phyloP scores from a whole-genome alignment of 2,113 vertebrate species.

The Sceloporus tristichus region DNA sequence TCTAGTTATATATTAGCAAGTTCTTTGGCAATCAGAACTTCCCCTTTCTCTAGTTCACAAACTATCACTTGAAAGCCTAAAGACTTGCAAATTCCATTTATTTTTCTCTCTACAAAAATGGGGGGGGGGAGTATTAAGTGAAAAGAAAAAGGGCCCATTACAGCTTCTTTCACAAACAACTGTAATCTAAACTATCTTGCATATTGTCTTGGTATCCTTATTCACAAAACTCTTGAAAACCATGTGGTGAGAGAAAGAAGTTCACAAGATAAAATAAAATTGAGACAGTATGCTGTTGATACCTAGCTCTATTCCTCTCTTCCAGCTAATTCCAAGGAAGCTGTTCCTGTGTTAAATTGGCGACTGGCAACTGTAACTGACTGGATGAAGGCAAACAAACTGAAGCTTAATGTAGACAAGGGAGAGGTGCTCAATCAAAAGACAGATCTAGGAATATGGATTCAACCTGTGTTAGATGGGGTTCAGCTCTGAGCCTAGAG shows the following conservation, averaged over 20 bases:
- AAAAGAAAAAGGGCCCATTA: not conserved
- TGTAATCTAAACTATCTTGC: not conserved
- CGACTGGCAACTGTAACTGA: no score
- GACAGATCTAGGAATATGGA: no score
- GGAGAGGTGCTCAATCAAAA: no score
- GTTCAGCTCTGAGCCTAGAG: no score
- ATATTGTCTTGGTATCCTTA: not conserved
- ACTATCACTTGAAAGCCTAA: conserved; percentile 11
- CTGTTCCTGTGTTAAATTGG: no score
- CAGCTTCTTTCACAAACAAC: not conserved
- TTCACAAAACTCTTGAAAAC: not conserved
- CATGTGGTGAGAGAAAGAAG: no score
- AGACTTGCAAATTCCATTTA: conserved; percentile 26
- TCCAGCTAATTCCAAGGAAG: no score
- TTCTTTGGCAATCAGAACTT: conserved; percentile 66
- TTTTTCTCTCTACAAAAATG: conserved; percentile 16
- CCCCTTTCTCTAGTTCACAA: conserved; percentile 47
- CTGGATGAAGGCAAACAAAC: no score
- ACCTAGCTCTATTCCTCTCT: no score
- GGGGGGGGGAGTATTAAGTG: not conserved
- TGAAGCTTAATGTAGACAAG: no score
- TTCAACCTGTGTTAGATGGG: no score
- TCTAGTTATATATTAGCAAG: conserved; percentile 51
- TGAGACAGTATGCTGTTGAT: no score
- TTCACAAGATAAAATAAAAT: not conserved